Conservation (phyloP, 2,888 invertebrate genomes). For the Polylopha cassiicola region DNA sequence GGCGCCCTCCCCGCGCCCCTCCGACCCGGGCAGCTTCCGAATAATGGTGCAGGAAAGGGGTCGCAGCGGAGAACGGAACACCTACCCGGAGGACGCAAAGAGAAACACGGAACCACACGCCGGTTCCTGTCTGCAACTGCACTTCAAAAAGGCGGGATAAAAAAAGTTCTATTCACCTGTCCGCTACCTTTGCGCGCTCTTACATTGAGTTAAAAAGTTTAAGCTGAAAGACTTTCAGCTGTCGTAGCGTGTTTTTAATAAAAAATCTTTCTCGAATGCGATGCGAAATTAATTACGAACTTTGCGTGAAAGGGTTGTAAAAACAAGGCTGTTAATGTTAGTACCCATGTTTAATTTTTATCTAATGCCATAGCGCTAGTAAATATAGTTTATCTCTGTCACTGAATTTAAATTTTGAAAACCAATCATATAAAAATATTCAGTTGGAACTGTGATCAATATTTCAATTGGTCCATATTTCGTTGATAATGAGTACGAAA, state of each 20-base stretch:
- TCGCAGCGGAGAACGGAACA: background rate
- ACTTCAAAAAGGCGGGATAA: too few species aligned
- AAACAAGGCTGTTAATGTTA: too few species aligned
- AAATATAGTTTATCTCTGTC: background rate
- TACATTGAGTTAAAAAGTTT: slow-evolving; percentile 3
- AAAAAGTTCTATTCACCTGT: slow-evolving; percentile 14
- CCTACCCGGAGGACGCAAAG: slow-evolving; percentile 3
- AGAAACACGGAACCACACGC: slow-evolving; percentile 13
- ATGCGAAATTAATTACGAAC: too few species aligned
- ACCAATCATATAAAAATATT: slow-evolving; percentile 16
- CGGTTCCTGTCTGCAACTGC: slow-evolving; percentile 14
- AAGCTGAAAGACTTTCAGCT: too few species aligned
- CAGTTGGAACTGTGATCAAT: slow-evolving; percentile 8
- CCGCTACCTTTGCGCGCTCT: slow-evolving; percentile 1
- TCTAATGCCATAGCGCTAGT: background rate
- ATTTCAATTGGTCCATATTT: slow-evolving; percentile 20
- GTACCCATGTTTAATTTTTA: too few species aligned
- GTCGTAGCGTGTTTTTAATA: too few species aligned
- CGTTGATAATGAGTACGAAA: slow-evolving; percentile 19
- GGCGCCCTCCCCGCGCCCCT: slow-evolving; percentile 55
- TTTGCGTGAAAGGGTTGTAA: too few species aligned
- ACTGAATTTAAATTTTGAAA: slow-evolving; percentile 8
- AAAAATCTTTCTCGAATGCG: too few species aligned
- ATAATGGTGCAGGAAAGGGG: slow-evolving; percentile 55
- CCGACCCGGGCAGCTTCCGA: slow-evolving; percentile 56